A percentile compares a stretch with the other conserved stretches of the same genome.
Conservation (phyloP, 2,888 invertebrate species). For the Synergus japonicus region DNA sequence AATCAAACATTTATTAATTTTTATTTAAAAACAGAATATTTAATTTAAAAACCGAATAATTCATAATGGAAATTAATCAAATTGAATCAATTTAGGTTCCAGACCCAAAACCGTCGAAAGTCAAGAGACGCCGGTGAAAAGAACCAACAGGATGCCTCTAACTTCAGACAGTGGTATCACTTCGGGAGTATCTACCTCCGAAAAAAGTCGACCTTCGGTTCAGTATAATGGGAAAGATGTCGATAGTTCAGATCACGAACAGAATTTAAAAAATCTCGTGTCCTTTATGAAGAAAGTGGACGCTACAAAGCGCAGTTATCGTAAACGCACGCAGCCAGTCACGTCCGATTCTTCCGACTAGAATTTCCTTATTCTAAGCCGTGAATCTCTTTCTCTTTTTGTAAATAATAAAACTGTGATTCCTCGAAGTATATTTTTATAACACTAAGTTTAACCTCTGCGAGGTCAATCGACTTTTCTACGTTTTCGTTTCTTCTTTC, state of each 20-base stretch:
- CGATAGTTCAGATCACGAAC: conserved; percentile 69
- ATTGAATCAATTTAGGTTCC: background rate
- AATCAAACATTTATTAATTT: conserved; percentile 39
- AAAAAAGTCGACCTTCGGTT: conserved; percentile 59
- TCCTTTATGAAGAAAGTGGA: conserved; percentile 71
- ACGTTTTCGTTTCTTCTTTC: conserved; percentile 14
- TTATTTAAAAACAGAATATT: too few relatives aligned
- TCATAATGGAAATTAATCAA: background rate
- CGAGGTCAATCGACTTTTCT: conserved; percentile 42
- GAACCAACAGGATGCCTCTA: conserved; percentile 60
- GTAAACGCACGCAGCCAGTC: conserved; percentile 47
- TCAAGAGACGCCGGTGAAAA: conserved; percentile 61
- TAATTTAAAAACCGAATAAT: background rate
- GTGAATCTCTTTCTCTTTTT: conserved; percentile 53
- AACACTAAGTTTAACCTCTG: conserved; percentile 66
- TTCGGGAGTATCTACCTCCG: conserved; percentile 70
- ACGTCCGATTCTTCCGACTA: conserved; percentile 72
- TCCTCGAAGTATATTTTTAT: conserved; percentile 73
- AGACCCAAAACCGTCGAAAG: conserved; percentile 26
- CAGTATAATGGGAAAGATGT: conserved; percentile 51
- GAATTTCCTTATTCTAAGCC: conserved; percentile 44
- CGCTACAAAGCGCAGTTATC: conserved; percentile 59
- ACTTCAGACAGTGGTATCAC: conserved; percentile 74
- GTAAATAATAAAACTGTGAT: conserved; percentile 74
- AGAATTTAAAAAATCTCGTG: conserved; percentile 63